Percentiles rank a stretch among this genome's conserved stretches.
phyloP scores from a whole-genome alignment of 2,113 vertebrate species.

The Cephalophus harveyi region DNA sequence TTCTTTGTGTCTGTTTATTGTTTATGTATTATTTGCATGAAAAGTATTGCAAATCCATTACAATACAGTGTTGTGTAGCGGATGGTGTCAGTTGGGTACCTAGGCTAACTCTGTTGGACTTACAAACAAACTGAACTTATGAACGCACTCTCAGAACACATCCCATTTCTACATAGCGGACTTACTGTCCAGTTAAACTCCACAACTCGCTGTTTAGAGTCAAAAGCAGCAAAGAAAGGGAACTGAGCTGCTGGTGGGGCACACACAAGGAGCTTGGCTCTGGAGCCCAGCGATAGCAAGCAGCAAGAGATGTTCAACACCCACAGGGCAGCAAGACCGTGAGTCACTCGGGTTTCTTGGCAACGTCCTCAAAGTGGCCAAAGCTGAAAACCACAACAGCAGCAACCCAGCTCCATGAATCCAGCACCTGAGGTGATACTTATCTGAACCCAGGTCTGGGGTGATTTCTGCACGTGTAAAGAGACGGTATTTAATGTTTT shows the following conservation, averaged over 20 bases:
- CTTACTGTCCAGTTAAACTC: background rate
- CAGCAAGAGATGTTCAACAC: fast-evolving
- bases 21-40: background rate
- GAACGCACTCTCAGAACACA: background rate
- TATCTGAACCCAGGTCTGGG: background rate
- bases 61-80: background rate
- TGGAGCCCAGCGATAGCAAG: fast-evolving
- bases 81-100: background rate
- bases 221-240: background rate
- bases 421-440: background rate
- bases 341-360: fast-evolving
- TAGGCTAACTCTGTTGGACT: background rate
- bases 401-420: fast-evolving
- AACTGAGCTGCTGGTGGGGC: fast-evolving
- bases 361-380: fast-evolving
- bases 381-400: background rate
- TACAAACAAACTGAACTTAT: background rate
- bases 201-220: fast-evolving
- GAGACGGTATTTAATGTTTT: fast-evolving
- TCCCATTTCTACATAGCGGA: background rate
- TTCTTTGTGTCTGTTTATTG: background rate
- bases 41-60: background rate
- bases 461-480: background rate
- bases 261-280: background rate
- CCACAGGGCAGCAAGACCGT: fast-evolving